Evolutionary conservation across 2,797 vertebrate species (phyloP), one percentile per base, ranked within the genome.

Genomic region (Eulemur coronatus): DNA sequence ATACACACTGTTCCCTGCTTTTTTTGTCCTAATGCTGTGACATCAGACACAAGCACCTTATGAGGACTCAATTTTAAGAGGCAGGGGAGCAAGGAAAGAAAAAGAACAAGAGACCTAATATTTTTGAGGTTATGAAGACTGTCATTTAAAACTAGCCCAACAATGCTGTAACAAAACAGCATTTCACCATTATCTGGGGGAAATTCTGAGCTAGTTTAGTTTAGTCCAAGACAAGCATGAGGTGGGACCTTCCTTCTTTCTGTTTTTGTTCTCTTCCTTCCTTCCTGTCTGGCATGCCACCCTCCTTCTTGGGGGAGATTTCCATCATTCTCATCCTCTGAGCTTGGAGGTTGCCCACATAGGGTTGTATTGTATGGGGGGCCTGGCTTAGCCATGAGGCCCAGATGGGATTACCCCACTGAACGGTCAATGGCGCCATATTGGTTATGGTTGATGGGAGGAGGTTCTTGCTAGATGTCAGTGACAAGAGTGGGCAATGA

Each of bases 341-440:
- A 41, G 33, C n/a, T 1, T 65, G 13, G 30, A 92, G 15, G 8
- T 52, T 35, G 18, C 30, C 22, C 43, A n/a, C 7, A 10, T 2
- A 12, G 26, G 13, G 12, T 33, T 80, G 63, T 11, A 2, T 5
- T 85, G 1, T 26, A 18, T 2, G 0, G 3, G 0, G 5, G 9
- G 3, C 24, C 33, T 48, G 50, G 50, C 38, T 57, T 22, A 84
- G 33, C 65, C 48, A 17, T 2, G 14, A 38, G 9, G 4, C 14
- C 20, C 20, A 35, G 30, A 8, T 14, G 33, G 15, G 35, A 22
- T 89, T 22, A 20, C 0, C 0, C 30, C 38, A n/a, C 22, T 9
- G 50, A 61, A 17, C 2, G 22, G 0, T 41, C 57, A 43, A 0
- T 48, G 65, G 11, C 5, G 11, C 33, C 79, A 7, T 35, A 0